Evolutionary conservation across 2,113 vertebrate genomes (phyloP).

Genomic region (Spilogale gracilis): DNA sequence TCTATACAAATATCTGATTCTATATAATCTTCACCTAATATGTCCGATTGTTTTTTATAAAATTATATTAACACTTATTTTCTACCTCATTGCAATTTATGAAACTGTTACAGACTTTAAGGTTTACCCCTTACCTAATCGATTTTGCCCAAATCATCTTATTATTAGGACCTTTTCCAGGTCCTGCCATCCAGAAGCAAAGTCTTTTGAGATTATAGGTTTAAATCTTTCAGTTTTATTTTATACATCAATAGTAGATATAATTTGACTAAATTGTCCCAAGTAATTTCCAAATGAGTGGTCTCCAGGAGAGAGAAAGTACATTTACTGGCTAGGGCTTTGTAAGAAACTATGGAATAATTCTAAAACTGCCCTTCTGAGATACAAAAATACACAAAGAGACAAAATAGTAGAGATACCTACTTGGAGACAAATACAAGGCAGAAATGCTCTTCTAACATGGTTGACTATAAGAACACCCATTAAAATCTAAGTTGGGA

Average conservation of each 20-base stretch:
- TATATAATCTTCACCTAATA: conserved; percentile 77
- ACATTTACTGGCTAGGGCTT: background rate
- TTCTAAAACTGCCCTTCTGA: background rate
- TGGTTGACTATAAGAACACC: background rate
- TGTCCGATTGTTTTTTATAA: conserved; percentile 80
- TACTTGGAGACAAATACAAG: background rate
- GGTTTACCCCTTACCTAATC: conserved; percentile 51
- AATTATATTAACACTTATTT: conserved; percentile 76
- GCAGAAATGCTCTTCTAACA: background rate
- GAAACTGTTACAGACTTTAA: conserved; percentile 67
- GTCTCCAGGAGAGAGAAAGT: background rate
- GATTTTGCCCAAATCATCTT: conserved; percentile 59
- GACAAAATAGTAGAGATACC: background rate
- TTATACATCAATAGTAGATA: background rate
- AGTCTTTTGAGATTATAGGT: background rate
- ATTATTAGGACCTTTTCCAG: conserved; percentile 72
- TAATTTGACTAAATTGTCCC: background rate
- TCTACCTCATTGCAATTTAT: conserved; percentile 39
- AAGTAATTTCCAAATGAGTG: background rate
- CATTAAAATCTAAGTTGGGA: background rate
- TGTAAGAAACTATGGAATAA: background rate
- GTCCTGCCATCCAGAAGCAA: background rate
- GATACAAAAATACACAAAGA: background rate
- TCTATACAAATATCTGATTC: conserved; percentile 74
- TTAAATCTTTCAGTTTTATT: conserved; percentile 26